Evolutionary conservation across 2,113 vertebrate genomes (phyloP).

Genomic region (Brachirus orientalis): DNA sequence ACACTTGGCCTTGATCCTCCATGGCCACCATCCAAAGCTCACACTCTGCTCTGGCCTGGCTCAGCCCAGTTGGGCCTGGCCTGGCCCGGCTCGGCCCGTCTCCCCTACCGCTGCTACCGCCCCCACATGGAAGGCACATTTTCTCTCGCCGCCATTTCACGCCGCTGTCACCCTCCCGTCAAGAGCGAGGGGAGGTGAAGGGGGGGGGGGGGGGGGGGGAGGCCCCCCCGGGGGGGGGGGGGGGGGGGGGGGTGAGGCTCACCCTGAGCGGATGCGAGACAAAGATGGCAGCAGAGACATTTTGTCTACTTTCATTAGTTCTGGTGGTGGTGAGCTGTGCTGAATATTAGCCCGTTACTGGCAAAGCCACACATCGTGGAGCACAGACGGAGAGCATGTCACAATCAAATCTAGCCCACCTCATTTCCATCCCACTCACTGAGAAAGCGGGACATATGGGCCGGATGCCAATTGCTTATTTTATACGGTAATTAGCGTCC

Average conservation of each 20-base stretch:
- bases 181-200: conserved; percentile 47
- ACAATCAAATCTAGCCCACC: conserved; percentile 71
- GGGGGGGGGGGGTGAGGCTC: conserved; percentile 67
- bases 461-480: conserved; percentile 81
- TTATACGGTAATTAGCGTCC: conserved; percentile 81
- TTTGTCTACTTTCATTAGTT: conserved; percentile 84
- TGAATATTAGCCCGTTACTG: conserved; percentile 77
- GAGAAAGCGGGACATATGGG: conserved; percentile 72
- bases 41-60: conserved; percentile 55
- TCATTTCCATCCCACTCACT: conserved; percentile 72
- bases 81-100: conserved; percentile 61
- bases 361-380: conserved; percentile 64
- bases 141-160: conserved; percentile 76
- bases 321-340: conserved; percentile 73
- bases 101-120: conserved; percentile 11
- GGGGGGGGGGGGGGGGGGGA: conserved; percentile 61
- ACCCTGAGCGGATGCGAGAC: conserved; percentile 75
- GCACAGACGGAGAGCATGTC: conserved; percentile 71
- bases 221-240: conserved; percentile 64
- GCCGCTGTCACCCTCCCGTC: conserved; percentile 68
- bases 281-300: conserved; percentile 81
- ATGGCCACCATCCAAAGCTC: conserved; percentile 68
- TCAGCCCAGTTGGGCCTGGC: too few relatives aligned
- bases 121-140: conserved; percentile 76
- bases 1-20: conserved; percentile 49